Base-by-base conservation (phyloP, 2,797 vertebrate species). In the Gymnoscopelus braueri region DNA sequence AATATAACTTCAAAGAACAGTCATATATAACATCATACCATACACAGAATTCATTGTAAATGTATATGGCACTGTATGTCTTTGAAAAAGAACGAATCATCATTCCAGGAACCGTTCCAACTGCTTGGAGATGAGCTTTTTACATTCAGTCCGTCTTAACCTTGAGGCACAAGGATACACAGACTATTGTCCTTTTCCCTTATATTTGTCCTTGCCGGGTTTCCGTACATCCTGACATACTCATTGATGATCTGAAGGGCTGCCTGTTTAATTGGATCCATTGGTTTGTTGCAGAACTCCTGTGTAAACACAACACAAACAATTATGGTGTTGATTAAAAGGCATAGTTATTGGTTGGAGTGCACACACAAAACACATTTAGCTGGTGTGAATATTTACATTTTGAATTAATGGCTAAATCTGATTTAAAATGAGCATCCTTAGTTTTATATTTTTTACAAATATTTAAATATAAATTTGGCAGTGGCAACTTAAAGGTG, bases 241-340 rank as follows among this genome's bases (percentile, higher is more conserved):
- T 89, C 64, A 77, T 75, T 89, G 89, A 88, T 87, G 85, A 85
- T 87, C 86, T 87, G 88, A 90, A 83, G 85, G 77, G 79, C 67
- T 80, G 65, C 73, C 81, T 67, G 81, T 88, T 91, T 92, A 93
- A 91, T 90, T 89, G 90, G 85, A 83, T 92, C 84, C 68, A 70
- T 87, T 90, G 92, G 87, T 92, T 93, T 93, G 86, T 81, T 71
- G 73, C 83, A 73, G 67, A 87, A 87, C 87, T 88, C 88, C 90
- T 93, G 90, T 87, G 76, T 79, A 90, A 92, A 93, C 87, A 91
- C 84, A 89, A 87, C 85, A 87, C 88, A 92, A 93, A 91, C 88
- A 92, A 91, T 92, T 91, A 91, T 75, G 83, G 85, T 77, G 81
- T 68, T 89, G 87, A 93, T 93, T 93, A 92, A 92, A 90, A 92